These are phyloP conservation scores for Bombylius discolor DNA, from an alignment of 2,888 invertebrate genomes.

Conservation along the genomic window DNA sequence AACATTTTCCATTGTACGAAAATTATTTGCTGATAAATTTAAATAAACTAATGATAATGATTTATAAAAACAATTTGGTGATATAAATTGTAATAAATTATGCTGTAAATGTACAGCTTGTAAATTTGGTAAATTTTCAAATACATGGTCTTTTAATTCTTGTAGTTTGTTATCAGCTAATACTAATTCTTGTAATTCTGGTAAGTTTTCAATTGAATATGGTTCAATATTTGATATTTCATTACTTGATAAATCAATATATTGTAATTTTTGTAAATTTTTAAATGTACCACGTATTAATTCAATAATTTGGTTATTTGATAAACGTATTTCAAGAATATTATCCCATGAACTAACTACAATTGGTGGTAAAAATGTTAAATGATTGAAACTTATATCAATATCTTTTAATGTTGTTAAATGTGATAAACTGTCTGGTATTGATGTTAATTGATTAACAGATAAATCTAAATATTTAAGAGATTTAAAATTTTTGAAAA, in stretches of 20 bases:
- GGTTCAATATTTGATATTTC: slow-evolving; percentile 61
- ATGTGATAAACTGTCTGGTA: slow-evolving; percentile 57
- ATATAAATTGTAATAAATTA: slow-evolving; percentile 59
- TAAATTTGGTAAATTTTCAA: slow-evolving; percentile 57
- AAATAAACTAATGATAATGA: slow-evolving; percentile 66
- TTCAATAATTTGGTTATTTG: slow-evolving; percentile 59
- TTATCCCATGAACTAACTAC: slow-evolving; percentile 55
- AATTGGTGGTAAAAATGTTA: slow-evolving; percentile 55
- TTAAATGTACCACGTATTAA: slow-evolving; percentile 58
- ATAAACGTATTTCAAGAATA: slow-evolving; percentile 56
- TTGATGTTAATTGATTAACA: slow-evolving; percentile 57
- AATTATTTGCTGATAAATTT: slow-evolving; percentile 70
- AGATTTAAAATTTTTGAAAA: slow-evolving; percentile 49
- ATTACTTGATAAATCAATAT: slow-evolving; percentile 69
- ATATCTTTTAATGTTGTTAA: slow-evolving; percentile 55
- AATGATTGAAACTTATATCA: slow-evolving; percentile 66
- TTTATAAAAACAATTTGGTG: slow-evolving; percentile 60
- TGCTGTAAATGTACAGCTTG: slow-evolving; percentile 61
- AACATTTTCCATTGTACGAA: slow-evolving; percentile 59
- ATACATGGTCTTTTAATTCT: slow-evolving; percentile 61
- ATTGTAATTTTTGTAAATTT: slow-evolving; percentile 53
- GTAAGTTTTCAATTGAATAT: slow-evolving; percentile 55
- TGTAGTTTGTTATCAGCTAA: slow-evolving; percentile 60
- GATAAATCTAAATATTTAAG: slow-evolving; percentile 65
- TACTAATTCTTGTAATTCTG: slow-evolving; percentile 53